Evolutionary conservation across 1,140 invertebrate species (phyloP), one percentile per base, ranked within the genome.

Genomic region (Phortica variegata): DNA sequence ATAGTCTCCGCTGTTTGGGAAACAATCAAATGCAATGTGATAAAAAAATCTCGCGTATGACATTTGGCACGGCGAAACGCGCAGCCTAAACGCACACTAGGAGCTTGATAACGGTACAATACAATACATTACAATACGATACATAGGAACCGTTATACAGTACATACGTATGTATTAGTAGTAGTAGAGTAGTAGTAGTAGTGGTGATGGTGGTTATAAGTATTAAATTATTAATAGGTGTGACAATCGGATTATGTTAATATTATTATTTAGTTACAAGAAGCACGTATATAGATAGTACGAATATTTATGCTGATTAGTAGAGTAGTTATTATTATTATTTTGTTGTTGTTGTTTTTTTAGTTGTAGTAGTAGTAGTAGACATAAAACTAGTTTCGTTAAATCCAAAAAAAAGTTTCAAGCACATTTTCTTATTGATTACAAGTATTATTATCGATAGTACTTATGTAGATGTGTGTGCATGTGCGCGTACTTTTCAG

Each of bases 1-100:
- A 84, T 83, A 5, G 88, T 84, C 77, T 93, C 89, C 63, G 85
- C 88, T 90, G 82, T 51, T 43, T 37, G 56, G 68, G 56, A 59
- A 65, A 71, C 51, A 69, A 65, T 61, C 52, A 59, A 63, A 40
- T n/a, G n/a, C n/a, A 44, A 56, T 45, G 54, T 52, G 61, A 69
- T 69, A 70, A 69, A 65, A 56, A n/a, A n/a, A n/a, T n/a, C n/a
- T n/a, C n/a, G n/a, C n/a, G n/a, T n/a, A n/a, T n/a, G n/a, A n/a
- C n/a, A n/a, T n/a, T n/a, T n/a, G n/a, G n/a, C n/a, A n/a, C n/a
- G n/a, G n/a, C n/a, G n/a, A n/a, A n/a, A 6, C 23, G 23, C 23
- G 23, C 23, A 26, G 23, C 23, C 60, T 58, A 54, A 45, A 33
- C 32, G 56, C 60, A 56, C 43, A 54, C 51, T 36, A 41, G 21